phyloP scores from a whole-genome alignment of 1,140 invertebrate species.

The Reticulitermes speratus region DNA sequence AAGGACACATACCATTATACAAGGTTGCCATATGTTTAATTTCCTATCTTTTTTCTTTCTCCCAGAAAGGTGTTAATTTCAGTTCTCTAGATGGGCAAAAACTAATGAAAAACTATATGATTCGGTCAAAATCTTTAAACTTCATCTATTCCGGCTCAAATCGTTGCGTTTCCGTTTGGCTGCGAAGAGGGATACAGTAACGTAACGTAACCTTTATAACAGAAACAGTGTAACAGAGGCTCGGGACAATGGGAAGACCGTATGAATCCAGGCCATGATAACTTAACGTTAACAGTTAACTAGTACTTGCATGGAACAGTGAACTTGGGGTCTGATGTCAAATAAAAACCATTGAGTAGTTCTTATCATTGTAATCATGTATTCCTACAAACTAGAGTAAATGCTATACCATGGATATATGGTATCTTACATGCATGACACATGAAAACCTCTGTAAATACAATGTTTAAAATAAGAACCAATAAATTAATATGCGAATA shows the following conservation, averaged over 20 bases:
- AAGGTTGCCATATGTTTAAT: background rate
- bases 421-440: conserved; percentile 42
- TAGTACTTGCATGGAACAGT: background rate
- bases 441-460: conserved; percentile 43
- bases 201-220: background rate
- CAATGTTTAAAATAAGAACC: conserved; percentile 41
- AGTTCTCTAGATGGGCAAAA: background rate
- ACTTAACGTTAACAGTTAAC: background rate
- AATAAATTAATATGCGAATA: conserved; percentile 37
- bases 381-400: conserved; percentile 44
- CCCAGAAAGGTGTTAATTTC: background rate
- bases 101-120: conserved; percentile 20
- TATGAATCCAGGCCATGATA: background rate
- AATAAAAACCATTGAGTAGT: conserved; percentile 31
- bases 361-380: conserved; percentile 44
- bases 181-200: background rate
- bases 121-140: background rate
- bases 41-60: background rate
- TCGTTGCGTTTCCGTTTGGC: conserved; percentile 15
- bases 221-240: background rate
- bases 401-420: conserved; percentile 43
- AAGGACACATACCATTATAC: conserved; percentile 21
- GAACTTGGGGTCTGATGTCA: conserved; percentile 17
- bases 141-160: background rate
- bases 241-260: background rate